These are phyloP conservation scores for Chloroceryle aenea DNA, from an alignment of 2,113 vertebrate genomes.

Conservation along the genomic window DNA sequence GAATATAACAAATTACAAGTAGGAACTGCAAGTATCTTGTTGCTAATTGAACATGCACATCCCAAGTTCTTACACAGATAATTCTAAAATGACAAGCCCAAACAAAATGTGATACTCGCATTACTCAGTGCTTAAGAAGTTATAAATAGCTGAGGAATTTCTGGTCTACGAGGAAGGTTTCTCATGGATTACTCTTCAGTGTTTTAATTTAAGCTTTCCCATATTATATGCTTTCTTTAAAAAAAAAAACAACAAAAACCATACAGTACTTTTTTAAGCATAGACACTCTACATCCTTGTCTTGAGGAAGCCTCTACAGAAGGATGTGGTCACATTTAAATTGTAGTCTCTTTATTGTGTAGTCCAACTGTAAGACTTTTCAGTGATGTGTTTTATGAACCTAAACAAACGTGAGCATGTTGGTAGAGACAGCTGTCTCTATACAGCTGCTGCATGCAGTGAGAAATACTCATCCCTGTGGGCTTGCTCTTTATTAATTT, in stretches of 20 bases:
- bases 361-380: background rate
- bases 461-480: background rate
- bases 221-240: background rate
- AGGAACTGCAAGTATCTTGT: background rate
- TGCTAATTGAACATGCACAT: background rate
- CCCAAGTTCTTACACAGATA: background rate
- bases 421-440: background rate
- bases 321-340: background rate
- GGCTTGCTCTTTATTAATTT: background rate
- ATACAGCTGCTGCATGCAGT: background rate
- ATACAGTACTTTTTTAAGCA: background rate
- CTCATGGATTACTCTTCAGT: background rate
- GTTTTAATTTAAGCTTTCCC: background rate
- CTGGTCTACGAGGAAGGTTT: background rate
- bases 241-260: background rate
- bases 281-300: background rate
- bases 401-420: background rate
- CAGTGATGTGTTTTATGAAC: background rate
- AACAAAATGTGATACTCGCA: background rate
- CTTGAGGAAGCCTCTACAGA: background rate
- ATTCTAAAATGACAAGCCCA: background rate
- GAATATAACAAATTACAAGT: background rate
- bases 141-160: background rate
- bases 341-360: background rate
- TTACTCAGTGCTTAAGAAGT: background rate